Evolutionary conservation across 2,797 vertebrate genomes (phyloP).

Genomic region (Tragelaphus oryx): DNA sequence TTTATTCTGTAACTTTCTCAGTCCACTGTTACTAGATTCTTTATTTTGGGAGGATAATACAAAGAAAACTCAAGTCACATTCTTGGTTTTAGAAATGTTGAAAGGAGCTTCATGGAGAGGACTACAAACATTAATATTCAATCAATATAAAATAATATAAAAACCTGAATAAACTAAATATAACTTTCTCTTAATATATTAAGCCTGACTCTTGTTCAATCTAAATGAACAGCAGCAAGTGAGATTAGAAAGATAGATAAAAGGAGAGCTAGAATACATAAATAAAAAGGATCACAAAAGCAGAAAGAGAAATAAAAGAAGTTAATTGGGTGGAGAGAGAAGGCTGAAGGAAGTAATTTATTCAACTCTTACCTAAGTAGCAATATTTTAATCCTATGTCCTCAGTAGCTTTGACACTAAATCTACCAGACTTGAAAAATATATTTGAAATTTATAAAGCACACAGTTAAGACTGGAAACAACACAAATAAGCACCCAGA

Average conservation of each 20-base stretch:
- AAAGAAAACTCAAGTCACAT: not conserved
- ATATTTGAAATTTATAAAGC: not conserved
- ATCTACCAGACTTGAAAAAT: not conserved
- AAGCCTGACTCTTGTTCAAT: not conserved
- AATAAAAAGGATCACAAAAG: not conserved
- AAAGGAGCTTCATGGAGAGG: not conserved
- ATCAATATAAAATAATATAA: not conserved
- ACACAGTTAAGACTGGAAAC: not conserved
- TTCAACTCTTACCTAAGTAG: not conserved
- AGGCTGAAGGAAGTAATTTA: not conserved
- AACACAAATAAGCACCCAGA: not conserved
- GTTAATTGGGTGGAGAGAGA: not conserved
- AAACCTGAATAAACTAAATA: not conserved
- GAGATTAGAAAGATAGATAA: not conserved
- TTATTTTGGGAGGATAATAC: not conserved
- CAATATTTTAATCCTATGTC: constrained; percentile 23
- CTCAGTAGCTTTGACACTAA: not conserved
- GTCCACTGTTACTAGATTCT: not conserved
- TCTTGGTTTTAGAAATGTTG: not conserved
- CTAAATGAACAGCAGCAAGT: not conserved
- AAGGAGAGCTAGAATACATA: not conserved
- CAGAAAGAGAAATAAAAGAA: not conserved
- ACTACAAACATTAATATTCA: not conserved
- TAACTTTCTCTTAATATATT: not conserved
- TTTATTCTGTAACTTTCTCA: not conserved